Evolutionary conservation across 2,113 vertebrate genomes (phyloP).

Genomic region (Stercorarius parasiticus): DNA sequence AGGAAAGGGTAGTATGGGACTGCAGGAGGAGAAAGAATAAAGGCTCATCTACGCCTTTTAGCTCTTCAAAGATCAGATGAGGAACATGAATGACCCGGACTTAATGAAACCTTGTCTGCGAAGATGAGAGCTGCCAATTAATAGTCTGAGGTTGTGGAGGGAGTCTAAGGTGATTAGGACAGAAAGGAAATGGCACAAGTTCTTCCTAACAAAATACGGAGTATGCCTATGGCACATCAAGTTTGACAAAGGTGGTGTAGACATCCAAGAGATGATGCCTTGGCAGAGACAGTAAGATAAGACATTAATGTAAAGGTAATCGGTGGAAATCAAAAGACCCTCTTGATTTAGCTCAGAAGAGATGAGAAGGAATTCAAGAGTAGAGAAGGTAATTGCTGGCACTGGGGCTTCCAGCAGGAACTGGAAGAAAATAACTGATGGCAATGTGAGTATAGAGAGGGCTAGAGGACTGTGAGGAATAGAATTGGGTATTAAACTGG

Average conservation of each 20-base stretch:
- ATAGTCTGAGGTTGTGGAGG: neutral
- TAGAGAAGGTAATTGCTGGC: neutral
- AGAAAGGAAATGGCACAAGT: neutral
- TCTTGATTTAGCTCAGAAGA: neutral
- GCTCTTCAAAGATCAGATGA: neutral
- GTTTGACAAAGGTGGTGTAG: neutral
- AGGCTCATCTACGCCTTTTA: neutral
- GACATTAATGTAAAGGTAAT: neutral
- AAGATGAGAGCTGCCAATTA: neutral
- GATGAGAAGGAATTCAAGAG: neutral
- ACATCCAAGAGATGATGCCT: neutral
- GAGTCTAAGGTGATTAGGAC: neutral
- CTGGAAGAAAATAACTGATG: neutral
- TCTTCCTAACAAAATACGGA: neutral
- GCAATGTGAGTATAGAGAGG: neutral
- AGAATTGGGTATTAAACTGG: neutral
- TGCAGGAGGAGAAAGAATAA: neutral
- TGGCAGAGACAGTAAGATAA: neutral
- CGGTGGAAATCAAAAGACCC: neutral
- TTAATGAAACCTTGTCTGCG: neutral
- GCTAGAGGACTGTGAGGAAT: neutral
- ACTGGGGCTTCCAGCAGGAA: neutral
- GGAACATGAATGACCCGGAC: neutral
- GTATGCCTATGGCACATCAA: neutral
- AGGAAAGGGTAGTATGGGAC: neutral